Evolutionary conservation across 2,113 vertebrate genomes (phyloP).

Genomic region (Saguinus midas): DNA sequence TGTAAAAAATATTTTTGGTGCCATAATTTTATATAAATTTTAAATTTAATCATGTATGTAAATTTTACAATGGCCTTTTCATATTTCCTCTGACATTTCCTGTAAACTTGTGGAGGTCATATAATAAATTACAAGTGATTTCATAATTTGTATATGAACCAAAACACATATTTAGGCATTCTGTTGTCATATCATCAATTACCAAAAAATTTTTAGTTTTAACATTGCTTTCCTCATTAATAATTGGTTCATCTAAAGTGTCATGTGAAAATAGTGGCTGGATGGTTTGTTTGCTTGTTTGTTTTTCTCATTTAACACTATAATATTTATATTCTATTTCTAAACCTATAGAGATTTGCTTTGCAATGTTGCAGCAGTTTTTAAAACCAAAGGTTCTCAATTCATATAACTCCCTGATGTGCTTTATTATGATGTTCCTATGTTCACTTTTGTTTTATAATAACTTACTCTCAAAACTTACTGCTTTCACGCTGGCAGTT

Average conservation of each 20-base stretch:
- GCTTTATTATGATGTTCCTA: background rate
- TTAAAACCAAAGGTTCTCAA: background rate
- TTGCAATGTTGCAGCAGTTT: background rate
- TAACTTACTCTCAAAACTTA: background rate
- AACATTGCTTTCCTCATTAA: background rate
- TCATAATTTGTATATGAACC: background rate
- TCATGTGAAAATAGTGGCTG: background rate
- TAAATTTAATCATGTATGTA: background rate
- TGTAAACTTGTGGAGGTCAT: background rate
- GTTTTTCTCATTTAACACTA: background rate
- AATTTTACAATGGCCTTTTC: background rate
- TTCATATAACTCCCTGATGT: background rate
- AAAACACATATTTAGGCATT: background rate
- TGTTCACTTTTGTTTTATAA: background rate
- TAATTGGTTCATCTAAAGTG: background rate
- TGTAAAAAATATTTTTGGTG: background rate
- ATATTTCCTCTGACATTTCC: background rate
- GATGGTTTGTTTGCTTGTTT: background rate
- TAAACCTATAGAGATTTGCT: background rate
- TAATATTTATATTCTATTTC: background rate
- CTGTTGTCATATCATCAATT: background rate
- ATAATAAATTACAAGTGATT: background rate
- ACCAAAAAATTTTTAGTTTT: background rate
- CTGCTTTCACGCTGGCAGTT: rapidly evolving
- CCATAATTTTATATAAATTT: background rate